Conservation (phyloP, 2,797 vertebrate species). For the Scomberomorus guttatus region DNA sequence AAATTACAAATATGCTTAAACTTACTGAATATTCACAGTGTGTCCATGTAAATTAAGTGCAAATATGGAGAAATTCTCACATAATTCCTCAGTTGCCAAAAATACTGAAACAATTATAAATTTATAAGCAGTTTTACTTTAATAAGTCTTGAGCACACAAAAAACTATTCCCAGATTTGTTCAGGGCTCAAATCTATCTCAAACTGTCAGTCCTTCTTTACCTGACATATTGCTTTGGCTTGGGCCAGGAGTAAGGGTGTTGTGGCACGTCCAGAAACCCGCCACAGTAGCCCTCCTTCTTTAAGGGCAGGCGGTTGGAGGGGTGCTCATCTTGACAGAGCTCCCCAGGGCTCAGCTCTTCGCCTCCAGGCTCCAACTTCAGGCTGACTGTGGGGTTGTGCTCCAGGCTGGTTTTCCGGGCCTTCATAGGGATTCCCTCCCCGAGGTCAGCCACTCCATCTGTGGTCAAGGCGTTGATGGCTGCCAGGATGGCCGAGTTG, state of each 20-base stretch:
- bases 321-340: conserved; percentile 89
- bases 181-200: no score
- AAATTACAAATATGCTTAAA: conserved; percentile 29
- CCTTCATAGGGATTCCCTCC: conserved; percentile 93
- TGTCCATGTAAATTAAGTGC: neutral
- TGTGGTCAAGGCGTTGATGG: conserved; percentile 97
- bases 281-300: conserved; percentile 92
- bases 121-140: neutral
- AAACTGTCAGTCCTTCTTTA: conserved; percentile 65
- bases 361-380: conserved; percentile 92
- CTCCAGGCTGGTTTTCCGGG: conserved; percentile 91
- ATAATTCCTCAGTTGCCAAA: neutral
- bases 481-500: conserved; percentile 96
- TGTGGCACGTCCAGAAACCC: conserved; percentile 95
- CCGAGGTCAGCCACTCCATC: conserved; percentile 91
- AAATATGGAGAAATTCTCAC: neutral
- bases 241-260: conserved; percentile 92
- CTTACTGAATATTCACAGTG: neutral
- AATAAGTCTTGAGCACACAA: neutral
- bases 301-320: conserved; percentile 85
- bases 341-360: conserved; percentile 87
- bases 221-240: conserved; percentile 95
- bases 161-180: neutral
- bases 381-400: conserved; percentile 88
- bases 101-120: neutral